A percentile compares a stretch with the other conserved stretches of the same genome.
These are phyloP conservation scores for Allobates femoralis DNA, from an alignment of 2,797 vertebrate genomes.

Conservation along the genomic window DNA sequence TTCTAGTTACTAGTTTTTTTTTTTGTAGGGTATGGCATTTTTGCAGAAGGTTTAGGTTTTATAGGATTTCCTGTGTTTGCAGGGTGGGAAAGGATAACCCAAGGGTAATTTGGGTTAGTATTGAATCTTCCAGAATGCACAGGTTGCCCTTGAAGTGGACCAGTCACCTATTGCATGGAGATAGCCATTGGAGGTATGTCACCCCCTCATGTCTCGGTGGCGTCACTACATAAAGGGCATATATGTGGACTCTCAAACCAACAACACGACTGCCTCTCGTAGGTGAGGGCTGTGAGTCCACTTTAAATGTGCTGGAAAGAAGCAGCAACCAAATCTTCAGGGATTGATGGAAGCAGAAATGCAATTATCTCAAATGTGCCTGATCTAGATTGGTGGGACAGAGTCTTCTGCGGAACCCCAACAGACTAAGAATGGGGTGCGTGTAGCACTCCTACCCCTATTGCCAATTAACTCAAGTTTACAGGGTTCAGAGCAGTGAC, in stretches of 20 bases:
- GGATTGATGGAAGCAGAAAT: constrained; percentile 52
- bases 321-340: constrained; percentile 57
- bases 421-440: constrained; percentile 28
- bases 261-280: constrained; percentile 7
- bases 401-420: constrained; percentile 45
- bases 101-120: constrained; percentile 41
- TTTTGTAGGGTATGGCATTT: constrained; percentile 52
- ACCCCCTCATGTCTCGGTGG: not conserved
- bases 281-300: not conserved
- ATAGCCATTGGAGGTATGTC: not conserved
- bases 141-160: constrained; percentile 28
- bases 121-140: constrained; percentile 45
- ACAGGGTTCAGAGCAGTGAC: constrained; percentile 59
- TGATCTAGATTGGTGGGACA: constrained; percentile 48
- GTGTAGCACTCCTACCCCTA: constrained; percentile 27
- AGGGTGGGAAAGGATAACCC: constrained; percentile 30
- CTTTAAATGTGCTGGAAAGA: constrained; percentile 38
- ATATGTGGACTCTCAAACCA: not conserved
- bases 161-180: not conserved
- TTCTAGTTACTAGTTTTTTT: constrained; percentile 53
- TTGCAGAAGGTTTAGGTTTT: constrained; percentile 59
- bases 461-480: constrained; percentile 51
- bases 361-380: constrained; percentile 47
- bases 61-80: constrained; percentile 62
- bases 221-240: not conserved